A percentile compares a stretch with the other conserved stretches of the same genome.
These are phyloP conservation scores for Arge pagana DNA, from an alignment of 2,888 invertebrate species.

Conservation along the genomic window DNA sequence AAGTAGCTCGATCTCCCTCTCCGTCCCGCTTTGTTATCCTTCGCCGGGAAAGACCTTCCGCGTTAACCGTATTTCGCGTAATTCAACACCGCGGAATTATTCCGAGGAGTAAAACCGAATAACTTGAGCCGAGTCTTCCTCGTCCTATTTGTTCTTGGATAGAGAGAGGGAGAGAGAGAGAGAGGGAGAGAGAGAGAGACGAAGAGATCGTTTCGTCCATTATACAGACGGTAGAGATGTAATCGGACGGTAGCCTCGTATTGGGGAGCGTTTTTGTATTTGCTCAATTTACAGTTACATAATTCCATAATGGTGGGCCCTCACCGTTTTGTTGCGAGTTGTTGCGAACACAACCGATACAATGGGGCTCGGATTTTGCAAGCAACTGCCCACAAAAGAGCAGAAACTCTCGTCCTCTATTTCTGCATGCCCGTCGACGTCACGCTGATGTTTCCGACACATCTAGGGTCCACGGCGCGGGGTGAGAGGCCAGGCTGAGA, in stretches of 20 bases:
- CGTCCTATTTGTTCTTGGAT: no score
- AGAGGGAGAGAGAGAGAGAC: no score
- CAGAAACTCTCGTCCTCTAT: slow-evolving; percentile 8
- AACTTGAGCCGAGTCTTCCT: slow-evolving; percentile 6
- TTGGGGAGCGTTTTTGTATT: slow-evolving; percentile 43
- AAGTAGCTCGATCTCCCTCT: no score
- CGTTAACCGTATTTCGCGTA: slow-evolving; percentile 13
- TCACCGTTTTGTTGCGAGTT: slow-evolving; percentile 39
- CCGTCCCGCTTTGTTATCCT: no score
- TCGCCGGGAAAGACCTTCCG: no score
- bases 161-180: no score
- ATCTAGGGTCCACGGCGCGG: background rate
- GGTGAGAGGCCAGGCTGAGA: background rate
- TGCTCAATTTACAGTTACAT: slow-evolving; percentile 56
- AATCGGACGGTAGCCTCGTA: background rate
- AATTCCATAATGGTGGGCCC: slow-evolving; percentile 51
- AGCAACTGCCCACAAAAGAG: slow-evolving; percentile 23
- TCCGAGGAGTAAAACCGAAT: slow-evolving; percentile 5
- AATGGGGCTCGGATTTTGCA: slow-evolving; percentile 26
- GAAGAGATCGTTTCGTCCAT: no score
- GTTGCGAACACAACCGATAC: slow-evolving; percentile 38
- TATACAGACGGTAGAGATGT: no score
- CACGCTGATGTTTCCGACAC: background rate
- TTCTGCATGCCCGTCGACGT: background rate
- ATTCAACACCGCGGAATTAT: slow-evolving; percentile 15